Conservation (phyloP, 2,888 invertebrate genomes). For the Eupithecia subfuscata region DNA sequence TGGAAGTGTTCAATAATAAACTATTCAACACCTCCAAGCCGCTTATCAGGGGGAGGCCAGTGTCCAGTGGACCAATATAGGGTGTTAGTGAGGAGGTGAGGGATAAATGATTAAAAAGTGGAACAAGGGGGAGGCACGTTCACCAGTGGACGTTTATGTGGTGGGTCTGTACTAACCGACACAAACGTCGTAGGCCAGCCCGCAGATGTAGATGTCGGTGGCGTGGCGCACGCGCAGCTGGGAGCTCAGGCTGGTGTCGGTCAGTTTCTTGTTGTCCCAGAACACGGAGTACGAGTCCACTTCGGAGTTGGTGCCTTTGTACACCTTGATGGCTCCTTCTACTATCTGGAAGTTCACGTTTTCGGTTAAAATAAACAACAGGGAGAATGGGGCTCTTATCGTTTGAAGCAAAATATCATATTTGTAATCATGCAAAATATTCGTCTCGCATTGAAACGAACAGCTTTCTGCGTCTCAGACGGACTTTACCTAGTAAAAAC, state of each 20-base stretch:
- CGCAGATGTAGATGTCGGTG: conserved; percentile 97
- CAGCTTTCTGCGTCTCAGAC: background rate
- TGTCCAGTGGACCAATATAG: no score
- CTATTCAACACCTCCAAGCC: no score
- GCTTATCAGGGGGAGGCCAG: no score
- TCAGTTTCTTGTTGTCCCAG: conserved; percentile 97
- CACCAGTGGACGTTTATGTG: no score
- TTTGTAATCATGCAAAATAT: no score
- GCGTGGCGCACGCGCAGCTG: conserved; percentile 91
- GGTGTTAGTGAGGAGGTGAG: no score
- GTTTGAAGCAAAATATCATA: no score
- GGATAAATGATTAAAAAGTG: no score
- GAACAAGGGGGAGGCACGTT: no score
- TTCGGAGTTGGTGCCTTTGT: conserved; percentile 96
- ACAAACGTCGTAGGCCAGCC: conserved; percentile 97
- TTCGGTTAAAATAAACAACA: background rate
- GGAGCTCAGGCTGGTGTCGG: conserved; percentile 92
- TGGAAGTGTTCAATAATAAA: no score
- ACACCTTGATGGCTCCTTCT: conserved; percentile 90
- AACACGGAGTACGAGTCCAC: conserved; percentile 99
- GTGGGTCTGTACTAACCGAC: conserved; percentile 87
- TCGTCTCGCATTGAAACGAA: no score
- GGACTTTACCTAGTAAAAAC: background rate
- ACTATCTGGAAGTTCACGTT: conserved; percentile 80
- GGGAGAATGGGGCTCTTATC: no score